Conservation (phyloP, 2,113 vertebrate species). For the Halcyon senegalensis region DNA sequence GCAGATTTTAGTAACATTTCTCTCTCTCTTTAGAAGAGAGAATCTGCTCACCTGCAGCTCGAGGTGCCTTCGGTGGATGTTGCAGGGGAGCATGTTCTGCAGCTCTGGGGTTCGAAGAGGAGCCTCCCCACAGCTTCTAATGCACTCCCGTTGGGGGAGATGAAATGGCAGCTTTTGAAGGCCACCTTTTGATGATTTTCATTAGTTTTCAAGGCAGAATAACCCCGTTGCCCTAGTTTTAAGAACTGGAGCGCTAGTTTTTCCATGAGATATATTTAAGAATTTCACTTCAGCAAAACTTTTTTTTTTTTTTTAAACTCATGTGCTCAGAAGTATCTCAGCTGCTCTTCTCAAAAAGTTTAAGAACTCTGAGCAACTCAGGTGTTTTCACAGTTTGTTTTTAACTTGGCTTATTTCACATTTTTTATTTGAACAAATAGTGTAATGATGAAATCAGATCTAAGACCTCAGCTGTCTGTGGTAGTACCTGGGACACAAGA, state of each 20-base stretch:
- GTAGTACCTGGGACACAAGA: not conserved
- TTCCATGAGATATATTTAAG: not conserved
- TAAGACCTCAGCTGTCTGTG: not conserved
- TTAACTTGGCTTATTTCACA: not conserved
- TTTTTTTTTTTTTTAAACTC: not conserved
- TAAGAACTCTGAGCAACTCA: not conserved
- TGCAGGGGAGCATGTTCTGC: not conserved
- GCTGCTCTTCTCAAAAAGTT: not conserved
- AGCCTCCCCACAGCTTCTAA: not conserved
- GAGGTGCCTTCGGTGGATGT: rapidly evolving
- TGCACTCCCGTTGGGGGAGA: not conserved
- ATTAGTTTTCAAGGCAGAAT: not conserved
- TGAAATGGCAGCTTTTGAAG: not conserved
- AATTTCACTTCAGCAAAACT: not conserved
- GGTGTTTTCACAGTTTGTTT: not conserved
- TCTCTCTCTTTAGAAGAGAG: too few species aligned
- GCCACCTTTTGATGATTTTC: not conserved
- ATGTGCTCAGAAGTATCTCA: not conserved
- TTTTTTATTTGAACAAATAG: not conserved
- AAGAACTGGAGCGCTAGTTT: not conserved
- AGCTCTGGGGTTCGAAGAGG: not conserved
- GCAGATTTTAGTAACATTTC: too few species aligned
- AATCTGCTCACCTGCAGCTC: not conserved
- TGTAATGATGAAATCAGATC: not conserved
- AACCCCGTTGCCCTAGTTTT: not conserved